phyloP scores from a whole-genome alignment of 2,113 vertebrate species.

The Zosterops hypoxanthus region DNA sequence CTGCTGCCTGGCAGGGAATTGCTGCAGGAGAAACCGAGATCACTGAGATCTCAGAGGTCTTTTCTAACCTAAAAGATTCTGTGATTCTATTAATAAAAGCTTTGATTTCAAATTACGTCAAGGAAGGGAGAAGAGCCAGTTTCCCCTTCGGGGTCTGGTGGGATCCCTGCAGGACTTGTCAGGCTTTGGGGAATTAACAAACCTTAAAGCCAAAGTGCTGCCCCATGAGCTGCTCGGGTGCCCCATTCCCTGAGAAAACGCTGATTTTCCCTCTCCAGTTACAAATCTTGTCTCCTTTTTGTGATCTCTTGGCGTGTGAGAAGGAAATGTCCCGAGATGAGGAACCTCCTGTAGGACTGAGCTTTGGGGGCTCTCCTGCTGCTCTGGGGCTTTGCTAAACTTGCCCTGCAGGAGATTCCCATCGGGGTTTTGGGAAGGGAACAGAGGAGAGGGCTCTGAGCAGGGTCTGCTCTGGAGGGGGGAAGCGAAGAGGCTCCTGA shows the following conservation, averaged over 20 bases:
- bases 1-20: not conserved
- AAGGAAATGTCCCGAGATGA: not conserved
- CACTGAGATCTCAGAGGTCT: not conserved
- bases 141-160: not conserved
- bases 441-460: accelerated
- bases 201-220: not conserved
- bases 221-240: accelerated
- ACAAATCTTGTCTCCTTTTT: not conserved
- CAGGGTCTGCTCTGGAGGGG: not conserved
- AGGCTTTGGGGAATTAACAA: not conserved
- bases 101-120: not conserved
- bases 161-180: not conserved
- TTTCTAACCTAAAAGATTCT: not conserved
- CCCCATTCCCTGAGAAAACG: not conserved
- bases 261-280: accelerated
- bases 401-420: accelerated
- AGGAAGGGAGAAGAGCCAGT: not conserved
- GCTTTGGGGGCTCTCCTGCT: not conserved
- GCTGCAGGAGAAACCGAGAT: not conserved
- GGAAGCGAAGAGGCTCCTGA: not conserved
- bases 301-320: not conserved
- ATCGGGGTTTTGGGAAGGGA: not conserved
- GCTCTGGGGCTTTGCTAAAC: not conserved
- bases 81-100: not conserved
- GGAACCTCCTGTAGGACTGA: not conserved